Conservation (phyloP, 2,888 invertebrate species). For the Meloe dianella region DNA sequence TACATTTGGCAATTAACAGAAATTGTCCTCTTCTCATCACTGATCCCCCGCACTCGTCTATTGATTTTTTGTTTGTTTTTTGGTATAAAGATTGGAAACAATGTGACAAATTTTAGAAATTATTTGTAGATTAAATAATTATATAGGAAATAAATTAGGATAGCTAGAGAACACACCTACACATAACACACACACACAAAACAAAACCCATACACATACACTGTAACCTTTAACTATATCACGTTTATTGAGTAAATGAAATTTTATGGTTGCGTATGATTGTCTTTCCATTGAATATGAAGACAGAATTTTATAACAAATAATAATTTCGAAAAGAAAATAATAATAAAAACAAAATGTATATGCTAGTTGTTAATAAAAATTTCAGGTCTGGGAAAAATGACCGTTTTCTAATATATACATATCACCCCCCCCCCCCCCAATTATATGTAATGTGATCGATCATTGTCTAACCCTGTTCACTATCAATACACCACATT, state of each 20-base stretch:
- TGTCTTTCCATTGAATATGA: constrained; percentile 39
- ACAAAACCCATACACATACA: constrained; percentile 20
- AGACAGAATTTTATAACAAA: constrained; percentile 53
- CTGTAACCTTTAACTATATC: constrained; percentile 41
- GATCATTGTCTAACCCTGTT: constrained; percentile 2
- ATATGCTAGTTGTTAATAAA: constrained; percentile 61
- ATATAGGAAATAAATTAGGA: constrained; percentile 37
- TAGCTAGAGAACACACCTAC: constrained; percentile 26
- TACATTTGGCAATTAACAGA: constrained; percentile 12
- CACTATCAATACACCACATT: neutral
- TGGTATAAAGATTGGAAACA: constrained; percentile 29
- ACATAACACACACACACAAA: neutral
- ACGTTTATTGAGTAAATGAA: constrained; percentile 37
- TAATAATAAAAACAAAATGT: constrained; percentile 43
- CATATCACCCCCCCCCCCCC: too few relatives aligned
- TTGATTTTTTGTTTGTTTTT: neutral
- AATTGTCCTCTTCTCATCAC: neutral
- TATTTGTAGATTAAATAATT: constrained; percentile 34
- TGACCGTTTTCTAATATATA: neutral
- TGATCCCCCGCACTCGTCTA: neutral
- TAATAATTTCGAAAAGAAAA: constrained; percentile 1
- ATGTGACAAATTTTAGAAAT: constrained; percentile 6
- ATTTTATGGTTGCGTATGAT: constrained; percentile 38
- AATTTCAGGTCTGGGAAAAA: constrained; percentile 57
- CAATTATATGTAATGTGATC: neutral